Evolutionary conservation across 2,888 invertebrate genomes (phyloP), one percentile per base, ranked within the genome.

Genomic region (Thumatha senex): DNA sequence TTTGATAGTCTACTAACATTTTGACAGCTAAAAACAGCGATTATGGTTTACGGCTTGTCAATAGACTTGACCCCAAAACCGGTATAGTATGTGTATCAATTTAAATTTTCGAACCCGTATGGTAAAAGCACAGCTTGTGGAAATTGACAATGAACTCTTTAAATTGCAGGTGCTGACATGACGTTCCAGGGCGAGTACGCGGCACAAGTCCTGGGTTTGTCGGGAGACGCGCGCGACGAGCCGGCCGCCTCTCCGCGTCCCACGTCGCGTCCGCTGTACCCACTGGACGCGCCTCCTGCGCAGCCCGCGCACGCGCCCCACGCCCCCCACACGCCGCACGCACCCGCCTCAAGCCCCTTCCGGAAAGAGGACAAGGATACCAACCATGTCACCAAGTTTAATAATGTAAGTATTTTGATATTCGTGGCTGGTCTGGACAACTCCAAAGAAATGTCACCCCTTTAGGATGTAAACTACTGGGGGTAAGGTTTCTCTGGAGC

Each of bases 121-220:
- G n/a, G n/a, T n/a, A n/a, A n/a, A n/a, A n/a, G n/a, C n/a, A n/a
- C n/a, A n/a, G n/a, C n/a, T n/a, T 24, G 5, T 24, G 18, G 5
- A 5, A 4, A 24, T 24, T 24, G 3, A 24, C 18, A 24, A 5
- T 24, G 5, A 24, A 24, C 2, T 4, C 18, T 24, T 24, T 24
- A 0, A 15, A 33, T 74, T 78, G 31, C 86, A 92, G 96, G 97
- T 2, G 97, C 97, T 0, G 97, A 97, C 83, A 96, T 98, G 94
- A 94, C 95, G 46, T 93, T 97, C 64, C 97, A 97, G 81, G 97
- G 97, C 46, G 98, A 98, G 86, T 98, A 98, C 88, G 98, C 97
- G 45, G 96, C 98, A 18, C 97, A 97, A 78, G 95, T 98, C 69
- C 92, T 97, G 51, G 96, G 96, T 0, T 86, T 96, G 45, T 94